Evolutionary conservation across 1,140 invertebrate genomes (phyloP), one percentile per base, ranked within the genome.

Genomic region (Propsilocerus akamusi): DNA sequence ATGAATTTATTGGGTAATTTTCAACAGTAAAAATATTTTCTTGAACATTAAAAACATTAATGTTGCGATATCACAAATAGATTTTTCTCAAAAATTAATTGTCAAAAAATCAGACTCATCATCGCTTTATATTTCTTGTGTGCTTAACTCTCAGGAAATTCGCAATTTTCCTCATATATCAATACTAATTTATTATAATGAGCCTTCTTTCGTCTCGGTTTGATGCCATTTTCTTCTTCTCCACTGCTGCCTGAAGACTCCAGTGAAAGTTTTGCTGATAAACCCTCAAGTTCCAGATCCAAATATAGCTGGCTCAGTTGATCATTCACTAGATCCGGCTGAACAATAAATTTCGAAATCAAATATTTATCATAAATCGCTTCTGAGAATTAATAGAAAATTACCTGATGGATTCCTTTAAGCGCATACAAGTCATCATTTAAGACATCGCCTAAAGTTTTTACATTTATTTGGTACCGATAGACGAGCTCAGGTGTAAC

Each of bases 271-370:
- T 72, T 69, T 1, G 71, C 65, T 0, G 71, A 65, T 34, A 71
- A 59, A 2, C 76, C 77, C 53, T 80, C 73, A 23, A 81, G 53
- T 56, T 83, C 76, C 52, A 85, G 65, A 56, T 87, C 82, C 23
- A 75, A 54, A 53, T 83, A 84, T 0, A 86, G 63, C 55, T 83
- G 80, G 49, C 66, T 69, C 7, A 87, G 57, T 59, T 86, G 83
- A 50, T 84, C 78, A 54, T 82, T 83, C 0, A 87, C 80, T 48
- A 82, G 53, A 2, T 66, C 54, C 0, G 83, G 78, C 71, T 85
- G 69, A 68, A 68, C 47, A 50, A 50, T 8, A 32, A 49, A 20
- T 17, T 30, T 11, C n/a, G 26, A 12, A 6, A 47, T 46, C 7
- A 50, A 25, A 25, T 6, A 5, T 50, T 46, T 14, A 48, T 7